These are phyloP conservation scores for Australoheros scitulus DNA, from an alignment of 2,113 vertebrate species.

Conservation along the genomic window DNA sequence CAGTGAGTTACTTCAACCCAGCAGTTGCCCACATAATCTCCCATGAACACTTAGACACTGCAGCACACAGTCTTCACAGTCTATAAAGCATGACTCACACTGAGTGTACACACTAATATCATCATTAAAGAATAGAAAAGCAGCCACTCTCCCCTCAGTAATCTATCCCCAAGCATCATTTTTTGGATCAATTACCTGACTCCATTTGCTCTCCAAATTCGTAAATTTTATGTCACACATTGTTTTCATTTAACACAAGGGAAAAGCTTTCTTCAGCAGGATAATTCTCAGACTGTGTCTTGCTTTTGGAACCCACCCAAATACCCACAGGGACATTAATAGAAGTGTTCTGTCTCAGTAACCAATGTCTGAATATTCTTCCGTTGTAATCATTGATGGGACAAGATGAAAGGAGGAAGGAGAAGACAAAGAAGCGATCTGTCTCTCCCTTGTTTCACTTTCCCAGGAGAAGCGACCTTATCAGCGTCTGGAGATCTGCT, in stretches of 20 bases:
- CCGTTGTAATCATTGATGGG: constrained; percentile 32
- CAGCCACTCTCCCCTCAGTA: constrained; percentile 18
- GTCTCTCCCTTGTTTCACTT: constrained; percentile 45
- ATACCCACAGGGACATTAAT: constrained; percentile 12
- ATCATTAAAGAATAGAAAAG: constrained; percentile 34
- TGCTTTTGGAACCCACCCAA: constrained; percentile 1
- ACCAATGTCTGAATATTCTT: constrained; percentile 24
- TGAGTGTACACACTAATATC: constrained; percentile 23
- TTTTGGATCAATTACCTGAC: constrained; percentile 60
- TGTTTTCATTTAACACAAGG: constrained; percentile 52
- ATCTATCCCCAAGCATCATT: constrained; percentile 28
- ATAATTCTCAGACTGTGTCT: not conserved
- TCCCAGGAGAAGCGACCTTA: constrained; percentile 62
- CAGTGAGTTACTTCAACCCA: constrained; percentile 53
- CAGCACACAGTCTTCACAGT: constrained; percentile 24
- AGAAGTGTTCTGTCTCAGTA: constrained; percentile 34
- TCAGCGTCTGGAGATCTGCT: constrained; percentile 73
- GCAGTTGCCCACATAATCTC: constrained; percentile 25
- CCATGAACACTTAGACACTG: constrained; percentile 32
- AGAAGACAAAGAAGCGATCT: constrained; percentile 54
- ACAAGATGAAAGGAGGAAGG: constrained; percentile 41
- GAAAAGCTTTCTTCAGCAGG: not conserved
- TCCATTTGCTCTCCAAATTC: constrained; percentile 27
- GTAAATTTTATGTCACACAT: constrained; percentile 37
- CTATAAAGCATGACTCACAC: constrained; percentile 65